Evolutionary conservation across 2,797 vertebrate species (phyloP).

Genomic region (Parauchenoglanis punctatus): DNA sequence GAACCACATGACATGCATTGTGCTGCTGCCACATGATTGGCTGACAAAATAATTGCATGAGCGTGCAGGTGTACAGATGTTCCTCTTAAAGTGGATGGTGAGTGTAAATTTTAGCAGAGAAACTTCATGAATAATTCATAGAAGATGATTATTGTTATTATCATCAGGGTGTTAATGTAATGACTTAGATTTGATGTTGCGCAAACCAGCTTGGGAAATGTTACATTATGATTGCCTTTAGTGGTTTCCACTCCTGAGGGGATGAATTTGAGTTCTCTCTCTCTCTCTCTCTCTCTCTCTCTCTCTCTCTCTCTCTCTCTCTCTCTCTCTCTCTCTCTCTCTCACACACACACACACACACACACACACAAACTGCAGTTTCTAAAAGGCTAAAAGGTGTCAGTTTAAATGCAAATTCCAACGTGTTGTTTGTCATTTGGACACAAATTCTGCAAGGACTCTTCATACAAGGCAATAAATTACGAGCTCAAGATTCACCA

Average conservation of each 20-base stretch:
- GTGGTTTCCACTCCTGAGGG: neutral
- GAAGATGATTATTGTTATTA: slow-evolving; percentile 29
- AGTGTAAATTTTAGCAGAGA: slow-evolving; percentile 1
- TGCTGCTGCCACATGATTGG: neutral
- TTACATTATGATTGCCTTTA: slow-evolving; percentile 8
- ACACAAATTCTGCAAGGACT: neutral
- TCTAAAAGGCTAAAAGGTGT: neutral
- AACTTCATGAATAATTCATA: slow-evolving; percentile 33
- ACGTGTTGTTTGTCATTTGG: slow-evolving; percentile 8
- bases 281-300: neutral
- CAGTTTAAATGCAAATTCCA: slow-evolving; percentile 11
- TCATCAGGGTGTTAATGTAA: slow-evolving; percentile 34
- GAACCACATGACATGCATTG: neutral
- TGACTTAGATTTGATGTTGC: neutral
- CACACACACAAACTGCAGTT: neutral
- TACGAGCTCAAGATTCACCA: neutral
- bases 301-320: neutral
- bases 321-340: neutral
- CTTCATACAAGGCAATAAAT: neutral
- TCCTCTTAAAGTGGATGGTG: neutral
- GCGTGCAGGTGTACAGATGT: neutral
- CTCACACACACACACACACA: neutral
- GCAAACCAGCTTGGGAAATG: slow-evolving; percentile 17
- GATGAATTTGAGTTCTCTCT: neutral
- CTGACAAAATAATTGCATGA: neutral